A percentile compares a stretch with the other conserved stretches of the same genome.
Evolutionary conservation across 1,140 invertebrate genomes (phyloP).

Genomic region (Episyrphus balteatus): DNA sequence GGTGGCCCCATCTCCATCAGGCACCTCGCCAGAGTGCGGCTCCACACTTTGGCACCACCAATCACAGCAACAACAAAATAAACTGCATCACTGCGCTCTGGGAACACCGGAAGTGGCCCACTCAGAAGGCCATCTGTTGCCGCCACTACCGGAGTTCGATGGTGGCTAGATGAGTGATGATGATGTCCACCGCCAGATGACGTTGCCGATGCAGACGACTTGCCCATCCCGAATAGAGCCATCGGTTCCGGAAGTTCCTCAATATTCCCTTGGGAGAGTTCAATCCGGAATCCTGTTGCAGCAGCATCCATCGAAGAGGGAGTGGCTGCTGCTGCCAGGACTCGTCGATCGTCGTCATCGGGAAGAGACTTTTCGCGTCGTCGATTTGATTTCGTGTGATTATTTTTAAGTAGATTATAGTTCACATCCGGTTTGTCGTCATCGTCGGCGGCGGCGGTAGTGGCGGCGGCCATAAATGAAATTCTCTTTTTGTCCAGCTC

Average conservation of each 20-base stretch:
- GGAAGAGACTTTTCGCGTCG: background rate
- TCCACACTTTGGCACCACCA: constrained; percentile 7
- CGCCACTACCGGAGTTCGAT: background rate
- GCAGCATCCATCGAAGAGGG: background rate
- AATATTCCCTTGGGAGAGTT: background rate
- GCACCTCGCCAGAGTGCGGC: constrained; percentile 3
- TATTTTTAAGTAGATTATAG: background rate
- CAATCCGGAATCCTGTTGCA: background rate
- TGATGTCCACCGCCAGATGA: background rate
- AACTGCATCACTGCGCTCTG: constrained; percentile 5
- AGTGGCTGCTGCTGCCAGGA: too few species aligned
- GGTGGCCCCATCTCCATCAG: constrained; percentile 4
- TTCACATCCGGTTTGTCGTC: background rate
- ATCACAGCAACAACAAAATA: constrained; percentile 9
- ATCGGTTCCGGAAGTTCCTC: background rate
- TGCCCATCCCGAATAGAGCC: background rate
- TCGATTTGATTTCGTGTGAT: background rate
- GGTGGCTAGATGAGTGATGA: background rate
- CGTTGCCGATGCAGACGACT: background rate
- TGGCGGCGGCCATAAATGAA: background rate
- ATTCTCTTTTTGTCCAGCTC: too few species aligned
- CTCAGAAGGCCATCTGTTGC: background rate
- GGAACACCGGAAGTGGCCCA: constrained; percentile 2
- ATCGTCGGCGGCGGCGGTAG: too few species aligned
- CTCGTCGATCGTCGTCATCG: background rate